These are phyloP conservation scores for Eptesicus fuscus DNA, from an alignment of 2,113 vertebrate genomes.

Conservation along the genomic window DNA sequence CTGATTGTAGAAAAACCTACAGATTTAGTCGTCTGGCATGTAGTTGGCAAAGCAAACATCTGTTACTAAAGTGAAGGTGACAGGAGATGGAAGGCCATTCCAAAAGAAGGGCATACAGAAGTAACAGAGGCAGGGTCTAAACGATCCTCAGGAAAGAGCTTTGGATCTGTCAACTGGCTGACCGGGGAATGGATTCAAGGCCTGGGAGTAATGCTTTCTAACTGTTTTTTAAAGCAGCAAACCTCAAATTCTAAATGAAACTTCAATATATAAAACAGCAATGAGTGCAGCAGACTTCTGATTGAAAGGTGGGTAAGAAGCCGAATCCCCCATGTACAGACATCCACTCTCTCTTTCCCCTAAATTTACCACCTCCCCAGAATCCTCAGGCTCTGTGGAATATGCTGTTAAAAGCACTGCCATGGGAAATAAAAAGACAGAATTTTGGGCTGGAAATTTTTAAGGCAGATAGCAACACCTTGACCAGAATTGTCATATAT, in stretches of 20 bases:
- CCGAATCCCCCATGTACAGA: background rate
- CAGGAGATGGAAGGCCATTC: background rate
- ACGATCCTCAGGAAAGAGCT: background rate
- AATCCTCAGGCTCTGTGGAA: background rate
- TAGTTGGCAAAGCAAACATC: slow-evolving; percentile 40
- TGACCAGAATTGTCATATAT: background rate
- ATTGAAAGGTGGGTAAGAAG: background rate
- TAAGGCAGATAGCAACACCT: slow-evolving; percentile 12
- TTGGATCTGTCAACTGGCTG: background rate
- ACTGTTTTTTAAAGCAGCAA: background rate
- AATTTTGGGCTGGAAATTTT: background rate
- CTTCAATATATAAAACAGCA: background rate
- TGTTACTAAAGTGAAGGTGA: slow-evolving; percentile 33
- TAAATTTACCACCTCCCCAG: background rate
- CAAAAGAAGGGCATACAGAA: background rate
- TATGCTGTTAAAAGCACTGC: background rate
- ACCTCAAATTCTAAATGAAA: background rate
- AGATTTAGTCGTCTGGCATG: slow-evolving; percentile 3
- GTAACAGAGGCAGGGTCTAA: background rate
- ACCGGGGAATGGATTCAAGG: background rate
- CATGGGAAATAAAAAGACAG: background rate
- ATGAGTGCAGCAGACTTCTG: background rate
- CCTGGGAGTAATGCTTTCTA: background rate
- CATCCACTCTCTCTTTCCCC: background rate
- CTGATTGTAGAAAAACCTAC: slow-evolving; percentile 3